Conservation (phyloP, 1,140 invertebrate genomes). For the Drosophila sturtevanti region DNA sequence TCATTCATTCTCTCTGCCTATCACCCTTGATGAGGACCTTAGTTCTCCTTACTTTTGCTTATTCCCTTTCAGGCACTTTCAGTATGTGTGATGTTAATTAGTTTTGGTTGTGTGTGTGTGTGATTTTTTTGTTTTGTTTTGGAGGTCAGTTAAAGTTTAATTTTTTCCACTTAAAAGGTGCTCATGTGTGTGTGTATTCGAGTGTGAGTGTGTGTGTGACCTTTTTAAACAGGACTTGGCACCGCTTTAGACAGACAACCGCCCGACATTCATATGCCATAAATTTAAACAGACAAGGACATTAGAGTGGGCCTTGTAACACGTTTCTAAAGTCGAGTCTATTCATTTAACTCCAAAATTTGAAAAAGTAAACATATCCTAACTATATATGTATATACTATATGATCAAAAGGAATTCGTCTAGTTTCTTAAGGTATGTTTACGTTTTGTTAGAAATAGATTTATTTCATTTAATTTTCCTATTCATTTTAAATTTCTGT, state of each 20-base stretch:
- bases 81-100: constrained; percentile 62
- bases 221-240: constrained; percentile 63
- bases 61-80: background rate
- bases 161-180: constrained; percentile 19
- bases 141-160: constrained; percentile 43
- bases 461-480: too few relatives aligned
- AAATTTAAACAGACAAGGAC: constrained; percentile 67
- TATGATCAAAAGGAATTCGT: too few relatives aligned
- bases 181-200: constrained; percentile 22
- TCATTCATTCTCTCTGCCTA: background rate
- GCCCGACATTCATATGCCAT: constrained; percentile 55
- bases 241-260: constrained; percentile 58
- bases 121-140: constrained; percentile 4
- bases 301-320: constrained; percentile 27
- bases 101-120: constrained; percentile 41
- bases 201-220: constrained; percentile 58
- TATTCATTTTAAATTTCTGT: too few relatives aligned
- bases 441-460: too few relatives aligned
- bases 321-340: background rate
- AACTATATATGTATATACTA: too few relatives aligned
- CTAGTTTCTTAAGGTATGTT: too few relatives aligned
- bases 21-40: background rate
- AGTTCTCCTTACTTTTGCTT: background rate
- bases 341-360: background rate
- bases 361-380: too few relatives aligned